Base-by-base conservation (phyloP, 1,140 invertebrate genomes). In the Eupeodes corollae region DNA sequence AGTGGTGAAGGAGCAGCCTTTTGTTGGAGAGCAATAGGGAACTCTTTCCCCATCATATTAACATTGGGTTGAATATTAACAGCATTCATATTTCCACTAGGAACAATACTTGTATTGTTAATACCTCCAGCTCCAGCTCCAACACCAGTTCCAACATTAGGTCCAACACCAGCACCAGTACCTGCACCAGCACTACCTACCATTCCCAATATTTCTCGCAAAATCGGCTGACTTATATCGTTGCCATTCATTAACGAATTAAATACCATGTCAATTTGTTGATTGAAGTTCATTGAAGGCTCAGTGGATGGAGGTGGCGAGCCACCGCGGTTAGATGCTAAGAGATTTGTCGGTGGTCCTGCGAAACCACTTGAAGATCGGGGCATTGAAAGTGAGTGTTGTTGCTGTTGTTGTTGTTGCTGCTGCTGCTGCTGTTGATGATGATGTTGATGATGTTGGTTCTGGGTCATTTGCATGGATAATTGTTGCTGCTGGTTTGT, bases 161-260 rank as follows among this genome's bases (percentile, higher is more conserved):
- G n/a, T 11, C 34, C 32, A 48, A 50, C 6, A 38, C 19, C 35
- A 49, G 42, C 21, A 47, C 37, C 15, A 50, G 56, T 46, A 16
- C 6, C 26, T 15, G 19, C 26, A 30, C 14, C 26, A n/a, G 11
- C 21, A 26, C 16, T 38, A 0, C 56, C 55, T 30, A 63, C 61
- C 60, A 63, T 63, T 35, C 60, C 60, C 14, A 67, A 52, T 3
- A 67, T 56, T 48, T 67, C 63, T 9, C 63, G 51, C 9, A 67
- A 47, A 34, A 67, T 67, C 12, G 63, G 63, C 42, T 67, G 63
- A 1, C 61, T 54, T 14, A 67, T 56, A n/a, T 66, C 63, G 48
- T 67, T 66, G 5, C 63, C 63, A 42, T 64, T 67, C 59, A 67
- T 60, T 31, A 67, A 56, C 8, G 63, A 67, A 45, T 67, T 67